A percentile compares a stretch with the other conserved stretches of the same genome.
These are phyloP conservation scores for Drosophila neotestacea DNA, from an alignment of 2,888 invertebrate genomes.

Conservation along the genomic window DNA sequence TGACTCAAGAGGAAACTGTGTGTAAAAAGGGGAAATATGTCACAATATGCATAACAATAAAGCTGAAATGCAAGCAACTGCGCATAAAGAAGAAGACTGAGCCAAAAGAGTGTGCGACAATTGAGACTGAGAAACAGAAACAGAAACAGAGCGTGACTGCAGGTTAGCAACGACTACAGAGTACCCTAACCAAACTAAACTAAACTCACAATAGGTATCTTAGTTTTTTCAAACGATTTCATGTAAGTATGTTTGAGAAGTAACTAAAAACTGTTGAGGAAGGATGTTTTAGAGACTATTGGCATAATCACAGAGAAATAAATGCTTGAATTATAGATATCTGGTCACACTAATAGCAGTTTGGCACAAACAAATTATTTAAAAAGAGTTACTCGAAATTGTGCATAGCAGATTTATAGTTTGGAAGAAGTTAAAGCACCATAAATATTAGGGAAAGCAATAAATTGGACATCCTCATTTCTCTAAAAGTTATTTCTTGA, in stretches of 20 bases:
- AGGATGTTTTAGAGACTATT: too few relatives aligned
- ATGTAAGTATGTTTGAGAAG: too few relatives aligned
- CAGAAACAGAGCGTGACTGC: constrained; percentile 18
- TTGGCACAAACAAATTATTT: too few relatives aligned
- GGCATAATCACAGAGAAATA: too few relatives aligned
- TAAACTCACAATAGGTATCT: too few relatives aligned
- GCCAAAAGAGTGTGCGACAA: constrained; percentile 22
- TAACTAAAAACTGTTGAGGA: too few relatives aligned
- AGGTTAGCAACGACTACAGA: constrained; percentile 1
- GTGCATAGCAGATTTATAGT: neutral
- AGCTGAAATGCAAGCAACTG: constrained; percentile 51
- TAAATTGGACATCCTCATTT: neutral
- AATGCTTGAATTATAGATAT: too few relatives aligned
- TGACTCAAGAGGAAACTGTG: constrained; percentile 14
- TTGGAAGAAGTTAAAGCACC: neutral
- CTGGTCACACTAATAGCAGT: neutral
- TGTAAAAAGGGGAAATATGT: constrained; percentile 38
- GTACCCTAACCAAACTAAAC: constrained; percentile 1
- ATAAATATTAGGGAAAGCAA: neutral
- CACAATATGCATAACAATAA: constrained; percentile 59
- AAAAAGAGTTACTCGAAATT: neutral
- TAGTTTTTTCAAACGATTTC: too few relatives aligned
- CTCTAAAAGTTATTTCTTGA: neutral
- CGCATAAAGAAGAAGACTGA: constrained; percentile 19
- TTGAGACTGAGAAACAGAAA: neutral